Evolutionary conservation across 2,113 vertebrate genomes (phyloP).

Genomic region (Sylvia atricapilla): DNA sequence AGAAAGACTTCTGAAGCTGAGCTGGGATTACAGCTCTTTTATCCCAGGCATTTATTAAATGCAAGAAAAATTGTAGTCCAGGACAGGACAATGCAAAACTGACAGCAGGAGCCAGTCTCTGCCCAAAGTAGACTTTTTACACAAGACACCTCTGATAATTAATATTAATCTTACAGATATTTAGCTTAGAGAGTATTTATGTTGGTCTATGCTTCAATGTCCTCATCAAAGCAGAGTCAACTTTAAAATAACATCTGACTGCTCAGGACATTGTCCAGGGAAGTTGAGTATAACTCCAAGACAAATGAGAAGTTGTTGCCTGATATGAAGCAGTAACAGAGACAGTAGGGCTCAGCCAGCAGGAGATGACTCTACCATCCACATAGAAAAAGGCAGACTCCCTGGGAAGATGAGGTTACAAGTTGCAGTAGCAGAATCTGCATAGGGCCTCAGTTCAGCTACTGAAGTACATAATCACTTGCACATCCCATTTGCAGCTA

Average conservation of each 20-base stretch:
- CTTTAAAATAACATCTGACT: neutral
- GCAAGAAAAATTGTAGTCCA: neutral
- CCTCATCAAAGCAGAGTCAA: neutral
- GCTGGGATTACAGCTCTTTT: neutral
- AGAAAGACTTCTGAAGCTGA: neutral
- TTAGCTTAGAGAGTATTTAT: neutral
- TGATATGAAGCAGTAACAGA: rapidly evolving
- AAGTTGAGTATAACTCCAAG: neutral
- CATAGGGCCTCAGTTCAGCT: neutral
- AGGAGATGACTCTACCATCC: neutral
- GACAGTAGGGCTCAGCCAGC: neutral
- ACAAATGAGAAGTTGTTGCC: neutral
- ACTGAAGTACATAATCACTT: neutral
- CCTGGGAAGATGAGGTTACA: neutral
- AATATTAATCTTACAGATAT: neutral
- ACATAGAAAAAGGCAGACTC: neutral
- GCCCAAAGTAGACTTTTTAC: neutral
- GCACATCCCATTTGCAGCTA: neutral
- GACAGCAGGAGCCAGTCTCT: neutral
- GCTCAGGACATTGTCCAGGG: neutral
- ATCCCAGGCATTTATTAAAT: neutral
- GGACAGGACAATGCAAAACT: neutral
- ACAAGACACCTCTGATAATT: neutral
- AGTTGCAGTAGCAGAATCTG: neutral
- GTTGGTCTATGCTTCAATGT: neutral